Conservation (phyloP, 2,888 invertebrate species). For the Copidosoma aretas region DNA sequence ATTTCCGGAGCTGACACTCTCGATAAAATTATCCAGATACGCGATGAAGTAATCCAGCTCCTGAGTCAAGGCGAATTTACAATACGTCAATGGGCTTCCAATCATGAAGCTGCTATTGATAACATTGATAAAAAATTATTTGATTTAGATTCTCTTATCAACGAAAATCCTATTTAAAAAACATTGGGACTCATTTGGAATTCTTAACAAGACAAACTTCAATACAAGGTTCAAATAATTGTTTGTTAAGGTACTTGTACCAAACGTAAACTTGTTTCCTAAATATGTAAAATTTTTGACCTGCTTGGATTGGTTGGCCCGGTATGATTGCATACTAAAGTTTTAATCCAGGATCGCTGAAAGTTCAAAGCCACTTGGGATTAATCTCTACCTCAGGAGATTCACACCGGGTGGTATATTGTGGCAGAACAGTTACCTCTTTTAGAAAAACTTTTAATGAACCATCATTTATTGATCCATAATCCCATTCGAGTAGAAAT, state of each 20-base stretch:
- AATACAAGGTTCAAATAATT: conserved; percentile 13
- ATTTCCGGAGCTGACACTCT: conserved; percentile 41
- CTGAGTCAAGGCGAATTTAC: conserved; percentile 26
- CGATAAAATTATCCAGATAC: conserved; percentile 34
- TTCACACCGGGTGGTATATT: no score
- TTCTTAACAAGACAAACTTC: conserved; percentile 24
- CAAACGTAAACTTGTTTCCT: conserved; percentile 26
- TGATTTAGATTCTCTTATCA: conserved; percentile 21
- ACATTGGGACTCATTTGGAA: conserved; percentile 7
- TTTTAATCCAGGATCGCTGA: not conserved
- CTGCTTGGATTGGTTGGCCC: conserved; percentile 4
- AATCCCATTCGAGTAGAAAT: no score
- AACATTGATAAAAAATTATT: conserved; percentile 9
- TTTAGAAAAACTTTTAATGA: no score
- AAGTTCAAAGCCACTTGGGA: no score
- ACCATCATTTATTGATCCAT: no score
- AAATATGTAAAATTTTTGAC: conserved; percentile 27
- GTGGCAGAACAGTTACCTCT: no score
- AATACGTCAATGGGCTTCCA: conserved; percentile 43
- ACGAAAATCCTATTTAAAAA: conserved; percentile 15
- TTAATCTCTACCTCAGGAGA: no score
- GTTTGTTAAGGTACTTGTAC: conserved; percentile 2
- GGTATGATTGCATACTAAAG: not conserved
- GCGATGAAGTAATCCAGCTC: conserved; percentile 7
- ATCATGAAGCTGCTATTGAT: conserved; percentile 22